Percentiles rank a stretch among this genome's conserved stretches.
These are phyloP conservation scores for Drosophila sp. DNA, from an alignment of 1,140 invertebrate species.

Conservation along the genomic window DNA sequence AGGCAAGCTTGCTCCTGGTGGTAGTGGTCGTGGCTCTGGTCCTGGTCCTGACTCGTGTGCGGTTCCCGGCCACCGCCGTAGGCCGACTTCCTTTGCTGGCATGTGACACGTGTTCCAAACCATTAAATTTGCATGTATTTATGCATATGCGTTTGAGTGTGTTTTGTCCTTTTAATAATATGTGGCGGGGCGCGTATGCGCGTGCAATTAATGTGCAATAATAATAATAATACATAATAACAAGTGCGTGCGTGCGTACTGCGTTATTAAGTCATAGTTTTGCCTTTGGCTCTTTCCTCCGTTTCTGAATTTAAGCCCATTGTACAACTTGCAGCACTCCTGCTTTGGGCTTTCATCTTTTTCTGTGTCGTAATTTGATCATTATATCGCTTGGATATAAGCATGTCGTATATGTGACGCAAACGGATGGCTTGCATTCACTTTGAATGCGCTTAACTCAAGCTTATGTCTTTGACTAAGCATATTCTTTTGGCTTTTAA, in stretches of 20 bases:
- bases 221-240: conserved; percentile 51
- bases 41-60: not conserved
- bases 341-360: conserved; percentile 1
- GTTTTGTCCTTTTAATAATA: conserved; percentile 57
- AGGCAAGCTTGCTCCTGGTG: conserved; percentile 21
- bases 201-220: conserved; percentile 68
- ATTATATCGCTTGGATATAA: conserved; percentile 45
- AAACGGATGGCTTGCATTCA: not conserved
- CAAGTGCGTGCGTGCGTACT: conserved; percentile 37
- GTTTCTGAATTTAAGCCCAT: conserved; percentile 31
- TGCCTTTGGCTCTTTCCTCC: conserved; percentile 20
- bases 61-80: conserved; percentile 7
- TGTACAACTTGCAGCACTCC: conserved; percentile 36
- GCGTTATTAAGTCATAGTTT: conserved; percentile 51
- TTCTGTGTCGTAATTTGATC: conserved; percentile 51
- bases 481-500: not conserved
- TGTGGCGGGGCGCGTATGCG: conserved; percentile 50
- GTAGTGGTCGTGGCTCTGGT: not conserved
- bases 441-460: not conserved
- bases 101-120: conserved; percentile 68
- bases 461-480: not conserved
- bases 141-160: conserved; percentile 16
- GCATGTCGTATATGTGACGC: not conserved
- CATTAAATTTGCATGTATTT: conserved; percentile 67
- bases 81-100: conserved; percentile 7